Evolutionary conservation across 64 coral and sea anemone genomes (phyloP).

Genomic region (Stichodactyla helianthus): DNA sequence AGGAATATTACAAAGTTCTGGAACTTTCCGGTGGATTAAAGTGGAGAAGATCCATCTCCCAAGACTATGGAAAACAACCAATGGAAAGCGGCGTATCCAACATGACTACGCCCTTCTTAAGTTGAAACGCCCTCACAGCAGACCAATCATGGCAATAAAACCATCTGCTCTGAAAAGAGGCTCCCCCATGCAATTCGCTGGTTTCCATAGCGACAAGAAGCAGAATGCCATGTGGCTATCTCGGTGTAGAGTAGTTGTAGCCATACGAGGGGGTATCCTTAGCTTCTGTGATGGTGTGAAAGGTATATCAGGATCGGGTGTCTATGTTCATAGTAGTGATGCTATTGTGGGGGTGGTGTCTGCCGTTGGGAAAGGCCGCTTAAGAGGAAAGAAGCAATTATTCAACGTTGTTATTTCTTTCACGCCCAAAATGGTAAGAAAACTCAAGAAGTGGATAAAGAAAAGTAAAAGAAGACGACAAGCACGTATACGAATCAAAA

Average conservation of each 20-base stretch:
- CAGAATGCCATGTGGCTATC: slow-evolving; percentile 46
- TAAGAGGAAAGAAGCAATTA: slow-evolving; percentile 21
- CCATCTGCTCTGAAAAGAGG: slow-evolving; percentile 26
- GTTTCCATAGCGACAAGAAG: slow-evolving; percentile 57
- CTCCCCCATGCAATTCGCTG: slow-evolving; percentile 55
- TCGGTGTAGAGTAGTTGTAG: slow-evolving; percentile 23
- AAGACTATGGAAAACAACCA: slow-evolving; percentile 28
- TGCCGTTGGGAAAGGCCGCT: slow-evolving; percentile 30
- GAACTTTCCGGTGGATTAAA: slow-evolving; percentile 52
- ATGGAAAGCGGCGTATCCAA: slow-evolving; percentile 8
- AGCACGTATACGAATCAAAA: background rate
- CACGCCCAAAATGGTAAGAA: slow-evolving; percentile 20
- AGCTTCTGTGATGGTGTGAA: slow-evolving; percentile 54
- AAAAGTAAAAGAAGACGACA: background rate
- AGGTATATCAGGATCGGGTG: slow-evolving; percentile 61
- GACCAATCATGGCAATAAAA: slow-evolving; percentile 43
- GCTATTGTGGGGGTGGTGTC: slow-evolving; percentile 61
- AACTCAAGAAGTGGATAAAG: slow-evolving; percentile 42
- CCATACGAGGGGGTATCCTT: slow-evolving; percentile 34
- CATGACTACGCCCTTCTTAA: slow-evolving; percentile 60
- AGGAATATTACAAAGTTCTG: slow-evolving; percentile 50
- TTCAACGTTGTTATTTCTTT: slow-evolving; percentile 54
- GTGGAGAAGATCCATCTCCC: slow-evolving; percentile 43
- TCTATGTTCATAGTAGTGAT: slow-evolving; percentile 28
- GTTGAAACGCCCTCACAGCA: slow-evolving; percentile 27